Conservation (phyloP, 2,888 invertebrate genomes). For the Cosmia trapezina region DNA sequence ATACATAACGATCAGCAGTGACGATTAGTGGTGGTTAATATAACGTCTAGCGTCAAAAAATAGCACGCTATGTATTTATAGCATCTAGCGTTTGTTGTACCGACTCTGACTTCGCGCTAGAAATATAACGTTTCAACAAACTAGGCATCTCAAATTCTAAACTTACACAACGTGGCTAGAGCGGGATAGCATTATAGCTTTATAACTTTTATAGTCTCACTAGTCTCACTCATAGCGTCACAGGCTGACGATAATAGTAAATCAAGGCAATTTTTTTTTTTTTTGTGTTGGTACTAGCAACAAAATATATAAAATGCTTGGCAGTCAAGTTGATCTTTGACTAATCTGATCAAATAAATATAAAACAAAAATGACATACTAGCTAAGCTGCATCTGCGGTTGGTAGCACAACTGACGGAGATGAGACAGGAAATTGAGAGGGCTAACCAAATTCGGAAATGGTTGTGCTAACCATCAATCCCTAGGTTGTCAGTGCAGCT, state of each 20-base stretch:
- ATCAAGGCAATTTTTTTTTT: background rate
- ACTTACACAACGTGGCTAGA: no score
- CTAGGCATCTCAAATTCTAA: no score
- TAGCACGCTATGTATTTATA: no score
- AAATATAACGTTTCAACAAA: no score
- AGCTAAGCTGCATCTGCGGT: background rate
- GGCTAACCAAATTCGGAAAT: conserved; percentile 8
- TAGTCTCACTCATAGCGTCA: no score
- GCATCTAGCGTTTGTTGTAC: no score
- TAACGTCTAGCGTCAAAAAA: no score
- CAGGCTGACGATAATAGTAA: background rate
- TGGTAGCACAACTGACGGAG: background rate
- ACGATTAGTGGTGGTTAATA: no score
- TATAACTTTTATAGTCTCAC: no score
- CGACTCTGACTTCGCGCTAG: no score
- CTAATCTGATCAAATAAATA: background rate
- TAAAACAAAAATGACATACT: background rate
- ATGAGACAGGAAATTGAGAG: conserved; percentile 13
- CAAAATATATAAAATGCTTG: background rate
- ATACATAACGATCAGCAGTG: no score
- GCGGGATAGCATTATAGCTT: no score
- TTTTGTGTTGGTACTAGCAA: background rate
- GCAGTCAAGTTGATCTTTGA: background rate
- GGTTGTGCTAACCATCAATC: conserved; percentile 2
- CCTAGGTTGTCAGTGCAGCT: background rate